A percentile compares a stretch with the other conserved stretches of the same genome.
These are phyloP conservation scores for Dioctria rufipes DNA, from an alignment of 2,888 invertebrate species.

Conservation along the genomic window DNA sequence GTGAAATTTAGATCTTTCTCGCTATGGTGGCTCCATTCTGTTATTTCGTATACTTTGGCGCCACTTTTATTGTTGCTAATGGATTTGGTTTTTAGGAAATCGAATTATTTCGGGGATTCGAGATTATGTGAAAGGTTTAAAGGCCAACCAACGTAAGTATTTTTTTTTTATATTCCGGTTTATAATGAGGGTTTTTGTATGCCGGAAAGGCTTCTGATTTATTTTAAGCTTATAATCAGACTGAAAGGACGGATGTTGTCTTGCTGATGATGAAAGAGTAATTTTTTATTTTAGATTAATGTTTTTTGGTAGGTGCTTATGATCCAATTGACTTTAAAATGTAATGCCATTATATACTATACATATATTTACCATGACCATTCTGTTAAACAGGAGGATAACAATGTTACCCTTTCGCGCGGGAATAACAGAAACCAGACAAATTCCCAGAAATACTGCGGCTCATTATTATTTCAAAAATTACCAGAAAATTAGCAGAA, in stretches of 20 bases:
- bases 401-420: too few species aligned
- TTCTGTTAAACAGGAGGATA: too few species aligned
- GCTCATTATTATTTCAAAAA: too few species aligned
- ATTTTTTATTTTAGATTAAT: neutral
- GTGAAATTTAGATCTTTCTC: constrained; percentile 9
- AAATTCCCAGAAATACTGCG: too few species aligned
- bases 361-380: too few species aligned
- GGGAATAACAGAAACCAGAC: too few species aligned
- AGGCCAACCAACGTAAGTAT: neutral
- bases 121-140: constrained; percentile 32
- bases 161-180: constrained; percentile 26
- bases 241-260: neutral
- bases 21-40: constrained; percentile 14
- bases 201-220: constrained; percentile 49
- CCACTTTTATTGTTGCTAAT: constrained; percentile 56
- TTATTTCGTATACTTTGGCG: constrained; percentile 53
- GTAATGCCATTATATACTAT: too few species aligned
- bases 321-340: too few species aligned
- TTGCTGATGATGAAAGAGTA: neutral
- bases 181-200: neutral
- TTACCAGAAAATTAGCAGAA: too few species aligned
- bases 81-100: constrained; percentile 51
- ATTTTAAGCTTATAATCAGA: neutral
- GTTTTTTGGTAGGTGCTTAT: too few species aligned
- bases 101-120: constrained; percentile 36